phyloP scores from a whole-genome alignment of 2,888 invertebrate species.

The Apodemia hepburni region DNA sequence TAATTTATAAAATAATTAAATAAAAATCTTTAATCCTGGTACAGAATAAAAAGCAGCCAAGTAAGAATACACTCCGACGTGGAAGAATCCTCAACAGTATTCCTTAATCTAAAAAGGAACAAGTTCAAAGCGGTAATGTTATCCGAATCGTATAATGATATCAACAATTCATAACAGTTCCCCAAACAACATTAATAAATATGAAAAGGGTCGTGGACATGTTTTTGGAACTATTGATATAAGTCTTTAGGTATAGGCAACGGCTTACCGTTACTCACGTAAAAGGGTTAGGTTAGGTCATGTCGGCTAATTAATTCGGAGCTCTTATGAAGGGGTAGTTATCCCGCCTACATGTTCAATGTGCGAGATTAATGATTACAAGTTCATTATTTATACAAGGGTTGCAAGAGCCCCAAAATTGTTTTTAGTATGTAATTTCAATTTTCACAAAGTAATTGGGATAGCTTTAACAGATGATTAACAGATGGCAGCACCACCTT shows the following conservation, averaged over 20 bases:
- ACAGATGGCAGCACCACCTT: too few species aligned
- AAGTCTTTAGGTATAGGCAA: slow-evolving; percentile 25
- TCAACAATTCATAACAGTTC: background rate
- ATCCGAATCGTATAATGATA: background rate
- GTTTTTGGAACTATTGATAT: slow-evolving; percentile 1
- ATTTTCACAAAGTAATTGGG: background rate
- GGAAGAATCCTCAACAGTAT: too few species aligned
- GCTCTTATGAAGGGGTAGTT: slow-evolving; percentile 32
- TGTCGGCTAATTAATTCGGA: slow-evolving; percentile 37
- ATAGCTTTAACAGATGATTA: background rate
- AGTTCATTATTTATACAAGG: slow-evolving; percentile 6
- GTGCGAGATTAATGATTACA: slow-evolving; percentile 3
- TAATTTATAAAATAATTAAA: too few species aligned
- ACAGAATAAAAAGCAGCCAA: too few species aligned
- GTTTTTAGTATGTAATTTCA: background rate
- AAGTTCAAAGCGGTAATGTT: too few species aligned
- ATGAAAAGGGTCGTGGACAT: slow-evolving; percentile 1
- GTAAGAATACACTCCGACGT: too few species aligned
- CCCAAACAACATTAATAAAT: slow-evolving; percentile 3
- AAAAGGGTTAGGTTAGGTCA: slow-evolving; percentile 38
- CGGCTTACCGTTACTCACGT: slow-evolving; percentile 23
- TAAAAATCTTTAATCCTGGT: too few species aligned
- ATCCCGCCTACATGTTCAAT: slow-evolving; percentile 19
- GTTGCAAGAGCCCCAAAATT: background rate
- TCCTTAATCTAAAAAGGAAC: too few species aligned